Conservation (phyloP, 2,888 invertebrate genomes). For the Idaea biselata region DNA sequence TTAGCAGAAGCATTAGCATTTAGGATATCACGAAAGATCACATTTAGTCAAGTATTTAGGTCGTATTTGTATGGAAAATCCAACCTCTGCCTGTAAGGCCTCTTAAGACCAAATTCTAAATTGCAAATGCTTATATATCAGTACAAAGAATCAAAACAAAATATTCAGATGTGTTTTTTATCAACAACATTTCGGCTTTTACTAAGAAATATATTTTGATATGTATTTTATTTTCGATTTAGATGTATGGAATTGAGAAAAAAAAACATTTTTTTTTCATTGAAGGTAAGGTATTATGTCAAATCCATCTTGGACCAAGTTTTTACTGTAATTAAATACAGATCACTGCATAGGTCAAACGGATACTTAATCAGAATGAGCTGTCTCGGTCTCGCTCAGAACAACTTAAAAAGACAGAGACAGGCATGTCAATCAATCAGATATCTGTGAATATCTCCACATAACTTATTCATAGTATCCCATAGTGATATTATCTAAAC, state of each 20-base stretch:
- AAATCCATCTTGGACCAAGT: constrained; percentile 58
- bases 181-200: constrained; percentile 51
- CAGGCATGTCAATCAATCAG: too few species aligned
- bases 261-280: background rate
- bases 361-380: constrained; percentile 8
- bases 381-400: background rate
- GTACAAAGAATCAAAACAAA: constrained; percentile 69
- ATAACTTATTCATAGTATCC: constrained; percentile 18
- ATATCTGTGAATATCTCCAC: background rate
- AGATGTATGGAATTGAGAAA: constrained; percentile 34
- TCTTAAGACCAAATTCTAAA: constrained; percentile 55
- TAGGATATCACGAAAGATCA: too few species aligned
- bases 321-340: constrained; percentile 35
- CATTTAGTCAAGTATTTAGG: too few species aligned
- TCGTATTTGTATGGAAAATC: too few species aligned
- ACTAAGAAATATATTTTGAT: constrained; percentile 69
- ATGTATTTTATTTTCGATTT: constrained; percentile 57
- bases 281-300: constrained; percentile 17
- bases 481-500: constrained; percentile 26
- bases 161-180: constrained; percentile 46
- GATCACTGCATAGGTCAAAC: constrained; percentile 41
- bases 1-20: too few species aligned
- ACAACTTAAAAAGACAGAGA: too few species aligned
- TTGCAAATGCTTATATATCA: constrained; percentile 60
- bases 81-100: constrained; percentile 6